These are phyloP conservation scores for Camponotus fellah DNA, from an alignment of 2,888 invertebrate genomes.

Conservation along the genomic window DNA sequence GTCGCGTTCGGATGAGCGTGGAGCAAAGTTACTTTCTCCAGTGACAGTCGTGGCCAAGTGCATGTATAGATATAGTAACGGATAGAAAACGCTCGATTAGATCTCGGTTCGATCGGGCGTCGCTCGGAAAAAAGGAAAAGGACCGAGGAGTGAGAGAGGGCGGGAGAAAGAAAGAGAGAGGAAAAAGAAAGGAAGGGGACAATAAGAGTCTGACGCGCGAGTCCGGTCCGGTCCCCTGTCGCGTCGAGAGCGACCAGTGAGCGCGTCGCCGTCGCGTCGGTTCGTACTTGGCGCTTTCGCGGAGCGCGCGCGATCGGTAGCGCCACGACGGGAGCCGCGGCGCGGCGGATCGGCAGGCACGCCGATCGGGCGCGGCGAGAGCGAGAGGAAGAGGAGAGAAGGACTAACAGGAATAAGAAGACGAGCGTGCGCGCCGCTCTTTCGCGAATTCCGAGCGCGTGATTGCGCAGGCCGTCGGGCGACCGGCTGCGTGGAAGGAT, in stretches of 20 bases:
- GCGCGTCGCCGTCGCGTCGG: slow-evolving; percentile 70
- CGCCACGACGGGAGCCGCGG: slow-evolving; percentile 58
- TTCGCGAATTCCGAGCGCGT: slow-evolving; percentile 36
- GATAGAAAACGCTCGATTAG: background rate
- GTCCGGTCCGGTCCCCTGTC: background rate
- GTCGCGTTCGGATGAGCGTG: slow-evolving; percentile 18
- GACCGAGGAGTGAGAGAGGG: slow-evolving; percentile 29
- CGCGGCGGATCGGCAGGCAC: slow-evolving; percentile 22
- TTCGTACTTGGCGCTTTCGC: slow-evolving; percentile 79
- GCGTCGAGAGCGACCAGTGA: slow-evolving; percentile 3
- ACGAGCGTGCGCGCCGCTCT: slow-evolving; percentile 29
- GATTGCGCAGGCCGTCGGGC: slow-evolving; percentile 49
- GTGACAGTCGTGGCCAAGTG: slow-evolving; percentile 33
- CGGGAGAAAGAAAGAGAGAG: slow-evolving; percentile 28
- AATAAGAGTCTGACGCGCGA: background rate
- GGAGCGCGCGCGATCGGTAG: slow-evolving; percentile 63
- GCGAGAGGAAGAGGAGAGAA: slow-evolving; percentile 40
- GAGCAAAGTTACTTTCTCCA: background rate
- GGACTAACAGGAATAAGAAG: slow-evolving; percentile 29
- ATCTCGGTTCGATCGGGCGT: background rate
- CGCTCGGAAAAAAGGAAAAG: slow-evolving; percentile 45
- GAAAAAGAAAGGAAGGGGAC: slow-evolving; percentile 1
- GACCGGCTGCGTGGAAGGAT: slow-evolving; percentile 60
- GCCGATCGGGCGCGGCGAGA: background rate
- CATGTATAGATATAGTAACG: background rate